Evolutionary conservation across 2,888 invertebrate species (phyloP).

Genomic region (Tenthredo notha): DNA sequence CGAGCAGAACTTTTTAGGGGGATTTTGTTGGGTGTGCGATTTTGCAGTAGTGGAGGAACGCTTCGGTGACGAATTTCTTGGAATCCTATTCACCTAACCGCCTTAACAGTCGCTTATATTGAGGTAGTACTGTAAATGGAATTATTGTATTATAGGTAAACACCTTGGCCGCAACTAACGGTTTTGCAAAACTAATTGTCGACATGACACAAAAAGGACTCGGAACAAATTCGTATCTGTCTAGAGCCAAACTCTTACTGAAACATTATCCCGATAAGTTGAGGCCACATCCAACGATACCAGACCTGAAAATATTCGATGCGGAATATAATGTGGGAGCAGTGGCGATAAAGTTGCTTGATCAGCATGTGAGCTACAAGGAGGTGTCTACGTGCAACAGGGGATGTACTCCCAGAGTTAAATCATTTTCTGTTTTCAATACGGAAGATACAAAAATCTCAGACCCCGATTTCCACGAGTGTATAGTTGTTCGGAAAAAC

Average conservation of each 20-base stretch:
- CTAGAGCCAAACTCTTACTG: not conserved
- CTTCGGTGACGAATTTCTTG: too few relatives aligned
- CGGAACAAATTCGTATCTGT: not conserved
- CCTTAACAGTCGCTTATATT: too few relatives aligned
- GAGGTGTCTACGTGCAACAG: not conserved
- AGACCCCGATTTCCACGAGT: not conserved
- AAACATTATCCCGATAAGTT: slow-evolving; percentile 3
- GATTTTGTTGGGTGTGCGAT: too few relatives aligned
- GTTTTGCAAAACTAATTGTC: not conserved
- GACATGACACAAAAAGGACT: not conserved
- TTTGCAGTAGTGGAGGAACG: too few relatives aligned
- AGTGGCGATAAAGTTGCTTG: not conserved
- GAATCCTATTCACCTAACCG: too few relatives aligned
- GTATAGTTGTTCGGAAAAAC: not conserved
- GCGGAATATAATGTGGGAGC: not conserved
- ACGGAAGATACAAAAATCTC: not conserved
- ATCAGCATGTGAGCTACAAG: not conserved
- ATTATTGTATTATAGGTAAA: not conserved
- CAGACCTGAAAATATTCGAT: not conserved
- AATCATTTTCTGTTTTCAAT: not conserved
- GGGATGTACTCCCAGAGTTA: not conserved
- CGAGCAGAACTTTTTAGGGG: too few relatives aligned
- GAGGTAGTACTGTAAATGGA: too few relatives aligned
- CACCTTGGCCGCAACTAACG: not conserved
- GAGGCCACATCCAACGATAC: not conserved